A percentile compares a stretch with the other conserved stretches of the same genome.
Conservation (phyloP, 2,888 invertebrate genomes). For the Polydrusus pterygomalis region DNA sequence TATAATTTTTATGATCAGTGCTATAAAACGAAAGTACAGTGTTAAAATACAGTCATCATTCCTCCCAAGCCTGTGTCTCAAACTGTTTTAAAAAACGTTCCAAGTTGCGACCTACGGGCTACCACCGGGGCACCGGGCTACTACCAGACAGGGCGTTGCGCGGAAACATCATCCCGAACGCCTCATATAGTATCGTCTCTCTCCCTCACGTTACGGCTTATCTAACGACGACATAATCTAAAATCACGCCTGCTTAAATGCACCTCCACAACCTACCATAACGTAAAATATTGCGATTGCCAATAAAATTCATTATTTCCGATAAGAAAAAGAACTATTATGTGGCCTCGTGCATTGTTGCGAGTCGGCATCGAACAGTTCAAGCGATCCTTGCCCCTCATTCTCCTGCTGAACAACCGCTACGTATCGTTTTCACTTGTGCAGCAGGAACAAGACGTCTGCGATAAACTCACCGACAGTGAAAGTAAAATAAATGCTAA, state of each 20-base stretch:
- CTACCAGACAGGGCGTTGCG: background rate
- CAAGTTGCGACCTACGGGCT: too few relatives aligned
- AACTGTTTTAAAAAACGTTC: too few relatives aligned
- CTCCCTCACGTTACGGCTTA: too few relatives aligned
- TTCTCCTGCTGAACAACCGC: constrained; percentile 56
- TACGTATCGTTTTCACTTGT: constrained; percentile 49
- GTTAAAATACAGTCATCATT: too few relatives aligned
- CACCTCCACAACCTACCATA: constrained; percentile 28
- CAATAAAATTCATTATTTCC: background rate
- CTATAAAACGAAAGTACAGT: too few relatives aligned
- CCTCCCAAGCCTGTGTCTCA: too few relatives aligned
- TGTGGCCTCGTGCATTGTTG: constrained; percentile 21
- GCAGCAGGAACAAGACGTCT: constrained; percentile 16
- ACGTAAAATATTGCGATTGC: background rate
- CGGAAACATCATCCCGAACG: constrained; percentile 1
- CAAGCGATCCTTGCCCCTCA: constrained; percentile 54
- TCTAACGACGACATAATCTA: too few relatives aligned
- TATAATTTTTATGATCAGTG: too few relatives aligned
- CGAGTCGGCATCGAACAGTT: constrained; percentile 36
- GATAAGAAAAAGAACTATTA: background rate
- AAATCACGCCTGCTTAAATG: background rate
- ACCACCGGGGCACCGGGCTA: too few relatives aligned
- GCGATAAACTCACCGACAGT: constrained; percentile 28
- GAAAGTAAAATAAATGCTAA: constrained; percentile 35
- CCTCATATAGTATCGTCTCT: background rate